phyloP scores from a whole-genome alignment of 2,888 invertebrate genomes.

The Epirrhoe tristata region DNA sequence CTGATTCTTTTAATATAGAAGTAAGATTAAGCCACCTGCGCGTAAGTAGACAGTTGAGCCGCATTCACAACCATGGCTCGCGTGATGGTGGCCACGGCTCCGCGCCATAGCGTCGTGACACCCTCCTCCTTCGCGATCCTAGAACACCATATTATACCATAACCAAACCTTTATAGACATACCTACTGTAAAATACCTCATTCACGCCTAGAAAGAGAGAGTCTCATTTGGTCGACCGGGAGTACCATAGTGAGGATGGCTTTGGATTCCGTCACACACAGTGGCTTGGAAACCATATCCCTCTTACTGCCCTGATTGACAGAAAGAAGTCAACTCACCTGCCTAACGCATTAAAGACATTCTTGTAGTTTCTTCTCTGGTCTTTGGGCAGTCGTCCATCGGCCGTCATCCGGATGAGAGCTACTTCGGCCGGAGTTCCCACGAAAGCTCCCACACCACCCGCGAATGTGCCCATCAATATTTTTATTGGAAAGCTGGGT shows the following conservation, averaged over 20 bases:
- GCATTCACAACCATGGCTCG: conserved; percentile 98
- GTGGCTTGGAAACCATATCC: no score
- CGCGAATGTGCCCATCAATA: conserved; percentile 92
- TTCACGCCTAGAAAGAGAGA: no score
- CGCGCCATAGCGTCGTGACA: conserved; percentile 93
- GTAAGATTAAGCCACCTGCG: conserved; percentile 86
- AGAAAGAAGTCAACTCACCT: conserved; percentile 46
- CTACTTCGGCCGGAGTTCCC: conserved; percentile 98
- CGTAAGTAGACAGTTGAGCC: conserved; percentile 98
- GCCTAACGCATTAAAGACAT: conserved; percentile 93
- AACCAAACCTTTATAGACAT: neutral
- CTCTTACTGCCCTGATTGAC: neutral
- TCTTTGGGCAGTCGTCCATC: conserved; percentile 95
- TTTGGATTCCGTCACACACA: no score
- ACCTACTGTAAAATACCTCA: no score
- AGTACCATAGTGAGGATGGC: no score
- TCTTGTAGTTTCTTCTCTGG: conserved; percentile 94
- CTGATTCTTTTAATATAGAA: no score
- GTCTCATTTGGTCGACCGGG: no score
- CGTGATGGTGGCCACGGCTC: conserved; percentile 92
- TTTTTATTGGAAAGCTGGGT: conserved; percentile 92
- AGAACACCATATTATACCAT: neutral
- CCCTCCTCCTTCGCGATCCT: conserved; percentile 80
- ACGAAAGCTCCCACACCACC: conserved; percentile 94
- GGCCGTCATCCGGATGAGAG: conserved; percentile 97